Evolutionary conservation across 2,888 invertebrate genomes (phyloP).

Genomic region (Anaspis maculata): DNA sequence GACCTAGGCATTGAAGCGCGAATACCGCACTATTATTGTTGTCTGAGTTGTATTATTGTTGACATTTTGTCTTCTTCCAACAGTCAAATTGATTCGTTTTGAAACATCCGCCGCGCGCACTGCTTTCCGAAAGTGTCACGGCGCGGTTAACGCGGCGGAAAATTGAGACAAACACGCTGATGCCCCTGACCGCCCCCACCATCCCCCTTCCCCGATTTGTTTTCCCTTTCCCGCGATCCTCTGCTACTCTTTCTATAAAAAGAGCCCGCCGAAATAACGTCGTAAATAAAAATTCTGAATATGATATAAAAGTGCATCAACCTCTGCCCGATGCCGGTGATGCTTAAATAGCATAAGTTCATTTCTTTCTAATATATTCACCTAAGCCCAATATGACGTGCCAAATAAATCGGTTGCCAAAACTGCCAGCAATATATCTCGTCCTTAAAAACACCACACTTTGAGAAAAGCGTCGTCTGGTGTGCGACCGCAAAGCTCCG

Average conservation of each 20-base stretch:
- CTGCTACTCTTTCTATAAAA: too few species aligned
- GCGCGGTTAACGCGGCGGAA: conserved; percentile 2
- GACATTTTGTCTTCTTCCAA: conserved; percentile 17
- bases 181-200: too few species aligned
- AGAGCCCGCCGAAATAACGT: too few species aligned
- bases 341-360: too few species aligned
- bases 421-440: conserved; percentile 16
- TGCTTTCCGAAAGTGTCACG: too few species aligned
- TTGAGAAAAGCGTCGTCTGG: too few species aligned
- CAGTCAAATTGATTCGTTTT: conserved; percentile 21
- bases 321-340: conserved; percentile 7
- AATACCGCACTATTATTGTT: conserved; percentile 27
- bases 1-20: conserved; percentile 31
- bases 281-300: too few species aligned
- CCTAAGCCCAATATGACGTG: conserved; percentile 14
- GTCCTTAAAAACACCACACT: conserved; percentile 12
- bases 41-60: conserved; percentile 22
- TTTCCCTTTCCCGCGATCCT: too few species aligned
- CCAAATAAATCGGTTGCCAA: conserved; percentile 19
- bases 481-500: too few species aligned
- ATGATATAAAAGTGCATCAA: conserved; percentile 15
- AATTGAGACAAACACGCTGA: too few species aligned
- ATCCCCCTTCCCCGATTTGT: too few species aligned
- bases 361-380: conserved; percentile 10
- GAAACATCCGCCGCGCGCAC: conserved; percentile 18